Percentiles rank a stretch among this genome's conserved stretches.
Evolutionary conservation across 2,797 vertebrate species (phyloP).

Genomic region (Sarcoramphus papa): DNA sequence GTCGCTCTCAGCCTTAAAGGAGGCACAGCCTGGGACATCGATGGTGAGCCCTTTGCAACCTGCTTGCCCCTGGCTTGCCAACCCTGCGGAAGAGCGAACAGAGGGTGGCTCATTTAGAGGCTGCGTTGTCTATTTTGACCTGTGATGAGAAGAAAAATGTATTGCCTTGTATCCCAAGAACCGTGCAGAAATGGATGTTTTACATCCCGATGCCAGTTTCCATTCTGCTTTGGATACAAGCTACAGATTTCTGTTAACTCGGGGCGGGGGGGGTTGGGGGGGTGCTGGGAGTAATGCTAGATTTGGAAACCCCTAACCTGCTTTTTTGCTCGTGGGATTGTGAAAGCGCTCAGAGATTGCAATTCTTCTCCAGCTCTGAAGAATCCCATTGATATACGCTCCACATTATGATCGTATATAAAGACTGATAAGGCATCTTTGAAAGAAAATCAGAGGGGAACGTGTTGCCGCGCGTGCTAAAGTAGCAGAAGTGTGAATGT

Average conservation of each 20-base stretch:
- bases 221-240: not conserved
- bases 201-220: not conserved
- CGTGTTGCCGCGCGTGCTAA: not conserved
- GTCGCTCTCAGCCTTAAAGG: not conserved
- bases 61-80: not conserved
- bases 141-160: not conserved
- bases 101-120: not conserved
- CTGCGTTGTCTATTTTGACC: not conserved
- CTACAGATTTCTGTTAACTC: not conserved
- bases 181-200: not conserved
- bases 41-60: not conserved
- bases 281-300: not conserved
- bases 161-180: not conserved
- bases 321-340: not conserved
- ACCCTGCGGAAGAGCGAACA: not conserved
- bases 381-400: conserved; percentile 43
- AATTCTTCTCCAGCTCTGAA: conserved; percentile 35
- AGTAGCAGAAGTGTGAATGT: conserved; percentile 39
- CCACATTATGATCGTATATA: conserved; percentile 51
- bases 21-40: not conserved
- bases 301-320: not conserved
- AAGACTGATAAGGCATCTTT: conserved; percentile 60
- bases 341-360: not conserved
- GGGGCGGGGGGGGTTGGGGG: too few species aligned
- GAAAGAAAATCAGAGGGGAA: conserved; percentile 57